These are phyloP conservation scores for Amiota communis DNA, from an alignment of 2,888 invertebrate genomes.

Conservation along the genomic window DNA sequence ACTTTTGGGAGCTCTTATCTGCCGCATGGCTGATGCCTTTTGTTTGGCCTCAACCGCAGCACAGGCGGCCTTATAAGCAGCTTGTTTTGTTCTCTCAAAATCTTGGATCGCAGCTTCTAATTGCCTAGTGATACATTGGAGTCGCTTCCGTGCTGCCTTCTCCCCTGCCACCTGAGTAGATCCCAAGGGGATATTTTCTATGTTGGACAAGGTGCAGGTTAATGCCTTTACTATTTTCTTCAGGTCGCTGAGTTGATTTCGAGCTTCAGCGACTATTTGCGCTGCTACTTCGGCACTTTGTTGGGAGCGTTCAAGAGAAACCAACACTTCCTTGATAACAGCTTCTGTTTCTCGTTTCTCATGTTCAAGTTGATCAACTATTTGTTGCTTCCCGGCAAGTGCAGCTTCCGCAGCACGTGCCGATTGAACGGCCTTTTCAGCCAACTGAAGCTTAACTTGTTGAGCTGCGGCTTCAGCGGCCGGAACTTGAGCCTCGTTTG, in stretches of 20 bases:
- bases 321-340: slow-evolving; percentile 77
- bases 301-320: slow-evolving; percentile 78
- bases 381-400: slow-evolving; percentile 79
- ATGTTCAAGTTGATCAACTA: slow-evolving; percentile 80
- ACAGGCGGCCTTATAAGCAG: slow-evolving; percentile 79
- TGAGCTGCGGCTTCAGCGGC: slow-evolving; percentile 81
- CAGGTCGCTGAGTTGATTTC: slow-evolving; percentile 75
- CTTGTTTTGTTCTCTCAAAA: slow-evolving; percentile 79
- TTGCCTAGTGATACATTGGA: slow-evolving; percentile 79
- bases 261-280: slow-evolving; percentile 78
- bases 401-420: slow-evolving; percentile 82
- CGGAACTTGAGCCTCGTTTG: slow-evolving; percentile 82
- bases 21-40: slow-evolving; percentile 45
- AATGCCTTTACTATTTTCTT: slow-evolving; percentile 74
- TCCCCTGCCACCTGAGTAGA: slow-evolving; percentile 78
- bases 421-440: slow-evolving; percentile 81
- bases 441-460: slow-evolving; percentile 81
- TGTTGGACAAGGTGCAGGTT: slow-evolving; percentile 76
- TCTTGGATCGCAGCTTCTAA: slow-evolving; percentile 78
- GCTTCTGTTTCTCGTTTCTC: slow-evolving; percentile 80
- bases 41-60: slow-evolving; percentile 80
- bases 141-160: slow-evolving; percentile 79
- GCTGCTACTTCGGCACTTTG: slow-evolving; percentile 77
- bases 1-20: too few species aligned
- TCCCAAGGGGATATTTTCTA: slow-evolving; percentile 77